A percentile compares a stretch with the other conserved stretches of the same genome.
Evolutionary conservation across 2,888 invertebrate species (phyloP).

Genomic region (Sussaba pulchella): DNA sequence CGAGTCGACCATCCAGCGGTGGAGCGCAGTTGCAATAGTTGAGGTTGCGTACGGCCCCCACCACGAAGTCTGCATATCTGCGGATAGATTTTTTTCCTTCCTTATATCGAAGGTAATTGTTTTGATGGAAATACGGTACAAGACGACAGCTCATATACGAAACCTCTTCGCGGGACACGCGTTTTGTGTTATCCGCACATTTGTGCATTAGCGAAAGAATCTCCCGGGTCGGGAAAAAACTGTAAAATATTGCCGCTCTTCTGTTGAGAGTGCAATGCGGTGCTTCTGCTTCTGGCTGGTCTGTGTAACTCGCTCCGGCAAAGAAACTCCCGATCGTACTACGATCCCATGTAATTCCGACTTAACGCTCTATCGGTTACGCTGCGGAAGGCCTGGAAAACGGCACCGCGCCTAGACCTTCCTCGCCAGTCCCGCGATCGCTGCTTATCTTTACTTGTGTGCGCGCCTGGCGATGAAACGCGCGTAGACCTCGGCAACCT

Average conservation of each 20-base stretch:
- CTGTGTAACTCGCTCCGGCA: slow-evolving; percentile 17
- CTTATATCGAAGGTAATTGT: too few species aligned
- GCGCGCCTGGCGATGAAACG: slow-evolving; percentile 40
- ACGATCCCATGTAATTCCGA: slow-evolving; percentile 61
- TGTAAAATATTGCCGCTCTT: slow-evolving; percentile 62
- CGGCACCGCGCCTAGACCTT: slow-evolving; percentile 56
- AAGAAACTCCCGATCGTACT: slow-evolving; percentile 59
- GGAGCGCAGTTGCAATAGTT: too few species aligned
- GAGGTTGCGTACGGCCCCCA: too few species aligned
- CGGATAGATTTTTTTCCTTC: too few species aligned
- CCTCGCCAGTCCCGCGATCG: background rate
- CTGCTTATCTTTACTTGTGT: slow-evolving; percentile 19
- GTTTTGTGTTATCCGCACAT: slow-evolving; percentile 24
- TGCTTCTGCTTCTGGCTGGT: slow-evolving; percentile 49
- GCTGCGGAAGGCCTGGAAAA: slow-evolving; percentile 43
- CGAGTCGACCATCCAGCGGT: too few species aligned
- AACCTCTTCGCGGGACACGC: slow-evolving; percentile 45
- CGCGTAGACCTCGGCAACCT: slow-evolving; percentile 26
- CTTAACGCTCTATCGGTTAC: slow-evolving; percentile 62
- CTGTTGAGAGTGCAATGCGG: slow-evolving; percentile 56
- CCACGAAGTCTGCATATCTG: too few species aligned
- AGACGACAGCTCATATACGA: slow-evolving; percentile 32
- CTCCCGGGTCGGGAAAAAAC: slow-evolving; percentile 43
- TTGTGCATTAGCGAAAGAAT: slow-evolving; percentile 64
- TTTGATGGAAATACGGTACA: too few species aligned